phyloP scores from a whole-genome alignment of 1,140 invertebrate species.

The Heterodera carotae region DNA sequence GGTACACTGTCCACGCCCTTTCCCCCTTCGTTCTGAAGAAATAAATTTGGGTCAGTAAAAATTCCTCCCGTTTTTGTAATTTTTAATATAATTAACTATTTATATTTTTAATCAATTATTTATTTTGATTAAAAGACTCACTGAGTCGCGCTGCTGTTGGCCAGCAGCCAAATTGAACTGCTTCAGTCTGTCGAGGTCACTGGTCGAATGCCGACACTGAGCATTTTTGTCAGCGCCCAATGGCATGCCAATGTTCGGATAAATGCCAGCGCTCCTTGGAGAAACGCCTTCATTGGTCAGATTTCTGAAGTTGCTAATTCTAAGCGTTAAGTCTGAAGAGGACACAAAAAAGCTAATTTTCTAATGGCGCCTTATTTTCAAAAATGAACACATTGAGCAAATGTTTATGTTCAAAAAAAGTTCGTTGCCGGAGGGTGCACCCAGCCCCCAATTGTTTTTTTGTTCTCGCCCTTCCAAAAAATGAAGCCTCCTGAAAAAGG shows the following conservation, averaged over 20 bases:
- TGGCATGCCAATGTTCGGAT: constrained; percentile 4
- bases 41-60: not conserved
- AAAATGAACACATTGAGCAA: no score
- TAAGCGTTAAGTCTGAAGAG: no score
- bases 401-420: no score
- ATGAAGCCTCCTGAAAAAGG: no score
- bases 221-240: constrained; percentile 8
- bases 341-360: no score
- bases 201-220: constrained; percentile 37
- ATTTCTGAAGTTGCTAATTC: not conserved
- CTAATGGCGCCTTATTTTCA: no score
- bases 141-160: not conserved
- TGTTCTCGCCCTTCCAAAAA: no score
- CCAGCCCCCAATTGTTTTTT: no score
- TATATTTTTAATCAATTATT: no score
- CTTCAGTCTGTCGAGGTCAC: constrained; percentile 38
- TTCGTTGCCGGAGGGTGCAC: no score
- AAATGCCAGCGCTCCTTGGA: not conserved
- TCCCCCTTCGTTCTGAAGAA: constrained; percentile 16
- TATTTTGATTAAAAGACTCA: not conserved
- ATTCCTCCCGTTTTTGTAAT: no score
- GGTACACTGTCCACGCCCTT: constrained; percentile 36
- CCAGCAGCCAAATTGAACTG: constrained; percentile 27
- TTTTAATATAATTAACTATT: not conserved
- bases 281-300: not conserved